phyloP scores from a whole-genome alignment of 2,797 vertebrate species.

The Bradypodion ventrale region DNA sequence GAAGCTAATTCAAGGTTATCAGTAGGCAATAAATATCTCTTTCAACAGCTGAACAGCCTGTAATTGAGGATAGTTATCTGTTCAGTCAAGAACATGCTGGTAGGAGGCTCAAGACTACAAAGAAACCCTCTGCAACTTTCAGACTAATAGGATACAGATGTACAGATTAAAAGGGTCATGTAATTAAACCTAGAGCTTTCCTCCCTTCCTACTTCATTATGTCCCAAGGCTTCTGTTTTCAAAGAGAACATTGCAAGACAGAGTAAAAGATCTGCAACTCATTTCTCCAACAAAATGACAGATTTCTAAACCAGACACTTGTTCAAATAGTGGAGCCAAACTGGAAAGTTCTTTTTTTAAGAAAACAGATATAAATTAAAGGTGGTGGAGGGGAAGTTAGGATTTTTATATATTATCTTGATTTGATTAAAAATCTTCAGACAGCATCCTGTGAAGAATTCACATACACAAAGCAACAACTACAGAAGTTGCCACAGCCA shows the following conservation, averaged over 20 bases:
- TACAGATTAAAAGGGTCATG: slow-evolving; percentile 62
- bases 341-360: neutral
- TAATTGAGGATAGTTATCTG: slow-evolving; percentile 69
- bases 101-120: slow-evolving; percentile 67
- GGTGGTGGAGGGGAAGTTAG: neutral
- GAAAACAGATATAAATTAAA: neutral
- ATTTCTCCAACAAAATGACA: neutral
- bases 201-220: slow-evolving; percentile 18
- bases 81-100: slow-evolving; percentile 54
- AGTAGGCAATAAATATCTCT: slow-evolving; percentile 40
- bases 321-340: neutral
- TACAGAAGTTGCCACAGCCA: too few species aligned
- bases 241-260: slow-evolving; percentile 39
- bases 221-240: slow-evolving; percentile 48
- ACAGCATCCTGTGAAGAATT: neutral
- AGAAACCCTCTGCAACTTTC: slow-evolving; percentile 49
- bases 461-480: too few species aligned
- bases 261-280: neutral
- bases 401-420: neutral
- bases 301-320: neutral
- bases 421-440: neutral
- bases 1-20: slow-evolving; percentile 63
- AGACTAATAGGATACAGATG: slow-evolving; percentile 67
- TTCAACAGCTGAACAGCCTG: slow-evolving; percentile 51
- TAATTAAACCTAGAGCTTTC: slow-evolving; percentile 65